Conservation (phyloP, 2,888 invertebrate species). For the Pelosia muscerda region DNA sequence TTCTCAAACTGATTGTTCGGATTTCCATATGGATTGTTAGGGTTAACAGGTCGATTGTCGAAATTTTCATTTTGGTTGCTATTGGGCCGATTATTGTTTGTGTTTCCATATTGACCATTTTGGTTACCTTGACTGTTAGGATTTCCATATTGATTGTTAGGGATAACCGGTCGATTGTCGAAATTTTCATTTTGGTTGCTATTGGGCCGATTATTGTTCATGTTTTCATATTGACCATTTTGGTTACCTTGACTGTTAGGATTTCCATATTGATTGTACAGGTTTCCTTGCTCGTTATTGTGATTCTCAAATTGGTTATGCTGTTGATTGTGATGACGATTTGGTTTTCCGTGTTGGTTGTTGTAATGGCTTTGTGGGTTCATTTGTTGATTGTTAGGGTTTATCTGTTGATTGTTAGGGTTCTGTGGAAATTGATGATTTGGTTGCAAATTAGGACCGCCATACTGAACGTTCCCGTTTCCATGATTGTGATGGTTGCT, state of each 20-base stretch:
- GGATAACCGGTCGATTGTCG: too few relatives aligned
- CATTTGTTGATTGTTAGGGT: slow-evolving; percentile 38
- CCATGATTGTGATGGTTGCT: slow-evolving; percentile 23
- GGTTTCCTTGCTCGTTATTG: slow-evolving; percentile 23
- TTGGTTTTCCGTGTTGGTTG: slow-evolving; percentile 8
- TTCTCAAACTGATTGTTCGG: slow-evolving; percentile 26
- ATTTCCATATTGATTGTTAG: slow-evolving; percentile 32
- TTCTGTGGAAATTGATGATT: slow-evolving; percentile 18
- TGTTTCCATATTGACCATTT: slow-evolving; percentile 13
- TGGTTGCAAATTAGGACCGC: slow-evolving; percentile 38
- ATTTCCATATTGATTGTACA: slow-evolving; percentile 32
- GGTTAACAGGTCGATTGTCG: slow-evolving; percentile 20
- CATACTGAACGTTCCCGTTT: slow-evolving; percentile 33
- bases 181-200: too few relatives aligned
- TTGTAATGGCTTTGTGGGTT: slow-evolving; percentile 31
- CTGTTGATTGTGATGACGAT: slow-evolving; percentile 21
- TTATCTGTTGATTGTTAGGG: slow-evolving; percentile 12
- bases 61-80: slow-evolving; percentile 30
- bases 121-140: slow-evolving; percentile 19
- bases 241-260: slow-evolving; percentile 19
- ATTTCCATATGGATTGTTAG: slow-evolving; percentile 11
- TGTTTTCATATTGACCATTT: slow-evolving; percentile 13
- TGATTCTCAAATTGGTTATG: slow-evolving; percentile 23
- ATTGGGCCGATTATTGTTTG: slow-evolving; percentile 16
- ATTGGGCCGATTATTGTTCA: slow-evolving; percentile 15